Base-by-base conservation (phyloP, 1,140 invertebrate genomes). In the Bactericera cockerelli region DNA sequence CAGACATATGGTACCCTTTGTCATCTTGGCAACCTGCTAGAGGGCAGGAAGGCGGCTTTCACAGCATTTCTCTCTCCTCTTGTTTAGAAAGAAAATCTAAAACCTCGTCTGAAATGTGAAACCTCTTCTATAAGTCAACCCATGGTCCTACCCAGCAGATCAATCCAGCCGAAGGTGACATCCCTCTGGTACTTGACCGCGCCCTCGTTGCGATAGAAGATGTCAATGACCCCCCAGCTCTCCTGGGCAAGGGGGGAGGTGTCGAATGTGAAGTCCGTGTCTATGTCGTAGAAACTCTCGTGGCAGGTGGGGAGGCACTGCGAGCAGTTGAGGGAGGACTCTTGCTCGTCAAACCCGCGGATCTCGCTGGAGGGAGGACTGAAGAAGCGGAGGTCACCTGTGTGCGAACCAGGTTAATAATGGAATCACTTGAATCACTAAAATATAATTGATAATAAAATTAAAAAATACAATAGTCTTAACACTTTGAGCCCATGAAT, bases 161-260 rank as follows among this genome's bases (percentile, higher is more conserved):
- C 65, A 2, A 66, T 56, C 63, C 64, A 67, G 24, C 64, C 66
- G 31, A 66, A 69, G 2, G 64, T 66, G n/a, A 68, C 63, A 53
- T 67, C 65, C 54, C 66, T 14, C n/a, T 65, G 63, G 28, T 68
- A 69, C 54, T 64, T 64, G 10, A 69, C 66, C 1, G 63, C 67
- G 6, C 67, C 67, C 21, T 62, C 61, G 13, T 65, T 63, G 16
- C 61, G 64, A 54, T 68, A 68, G 57, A 63, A 68, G 10, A 68
- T 58, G 36, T 68, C 66, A 10, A 68, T 39, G 26, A 61, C 62
- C 1, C 65, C 65, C 24, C 56, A 60, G 28, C 57, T 64, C 21
- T 57, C 57, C 33, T 59, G 59, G 2, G 62, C 57, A 26, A 62
- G 38, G 1, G 61, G 62, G 21, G 60, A 28, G 4, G 64, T 63